Conservation (phyloP, 2,888 invertebrate species). For the Tetragnatha montana region DNA sequence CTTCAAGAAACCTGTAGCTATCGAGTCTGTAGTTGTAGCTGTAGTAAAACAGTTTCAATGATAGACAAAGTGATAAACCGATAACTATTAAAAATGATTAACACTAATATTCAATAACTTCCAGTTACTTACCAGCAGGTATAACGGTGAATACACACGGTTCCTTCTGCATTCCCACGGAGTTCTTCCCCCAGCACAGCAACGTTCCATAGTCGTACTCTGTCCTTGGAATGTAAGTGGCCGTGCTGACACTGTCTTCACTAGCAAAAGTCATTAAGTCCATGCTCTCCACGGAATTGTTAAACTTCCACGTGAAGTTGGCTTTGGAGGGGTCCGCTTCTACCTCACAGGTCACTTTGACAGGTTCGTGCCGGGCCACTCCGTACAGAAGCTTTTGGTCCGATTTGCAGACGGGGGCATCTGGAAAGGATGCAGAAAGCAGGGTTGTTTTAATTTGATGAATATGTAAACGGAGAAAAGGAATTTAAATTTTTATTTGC, state of each 20-base stretch:
- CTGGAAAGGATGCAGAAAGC: constrained; percentile 80
- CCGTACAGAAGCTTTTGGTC: constrained; percentile 91
- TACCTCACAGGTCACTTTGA: constrained; percentile 83
- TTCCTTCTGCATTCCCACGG: constrained; percentile 72
- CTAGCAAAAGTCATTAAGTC: constrained; percentile 59
- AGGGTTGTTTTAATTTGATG: too few relatives aligned
- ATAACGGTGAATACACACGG: constrained; percentile 73
- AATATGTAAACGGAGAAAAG: too few relatives aligned
- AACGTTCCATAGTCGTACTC: constrained; percentile 74
- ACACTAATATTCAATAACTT: too few relatives aligned
- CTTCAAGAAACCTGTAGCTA: too few relatives aligned
- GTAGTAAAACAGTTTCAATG: too few relatives aligned
- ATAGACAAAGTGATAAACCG: too few relatives aligned
- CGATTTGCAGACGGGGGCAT: constrained; percentile 90
- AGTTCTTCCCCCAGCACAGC: constrained; percentile 73
- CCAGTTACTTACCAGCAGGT: constrained; percentile 70
- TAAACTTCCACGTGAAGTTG: constrained; percentile 93
- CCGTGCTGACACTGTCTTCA: constrained; percentile 70
- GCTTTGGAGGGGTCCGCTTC: constrained; percentile 93
- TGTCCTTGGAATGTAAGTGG: constrained; percentile 73
- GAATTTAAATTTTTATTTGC: too few relatives aligned
- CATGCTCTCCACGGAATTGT: constrained; percentile 81
- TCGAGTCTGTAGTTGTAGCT: too few relatives aligned
- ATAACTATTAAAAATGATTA: too few relatives aligned
- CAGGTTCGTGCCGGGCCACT: constrained; percentile 88